These are phyloP conservation scores for Trissolcus brochymenae DNA, from an alignment of 2,888 invertebrate species.

Conservation along the genomic window DNA sequence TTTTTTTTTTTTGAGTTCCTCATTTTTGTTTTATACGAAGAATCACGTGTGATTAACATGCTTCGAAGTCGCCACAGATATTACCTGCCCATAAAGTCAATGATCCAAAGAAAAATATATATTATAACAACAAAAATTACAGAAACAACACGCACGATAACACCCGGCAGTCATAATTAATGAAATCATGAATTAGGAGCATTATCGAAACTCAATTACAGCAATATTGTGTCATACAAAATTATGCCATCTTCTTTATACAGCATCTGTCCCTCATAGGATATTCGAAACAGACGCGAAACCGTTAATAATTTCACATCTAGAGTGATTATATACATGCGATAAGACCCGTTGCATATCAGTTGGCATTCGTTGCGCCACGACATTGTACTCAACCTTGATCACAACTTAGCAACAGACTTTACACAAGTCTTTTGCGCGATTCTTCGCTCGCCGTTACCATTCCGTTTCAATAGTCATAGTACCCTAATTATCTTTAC, in stretches of 20 bases:
- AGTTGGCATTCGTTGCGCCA: slow-evolving; percentile 39
- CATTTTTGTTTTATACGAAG: slow-evolving; percentile 14
- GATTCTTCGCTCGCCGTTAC: slow-evolving; percentile 22
- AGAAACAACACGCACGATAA: slow-evolving; percentile 29
- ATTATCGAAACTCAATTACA: slow-evolving; percentile 48
- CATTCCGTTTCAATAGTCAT: slow-evolving; percentile 5
- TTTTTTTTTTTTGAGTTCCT: background rate
- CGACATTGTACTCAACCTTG: slow-evolving; percentile 28
- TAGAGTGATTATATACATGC: slow-evolving; percentile 54
- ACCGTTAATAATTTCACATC: slow-evolving; percentile 49
- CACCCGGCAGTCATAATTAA: slow-evolving; percentile 31
- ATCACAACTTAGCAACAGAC: slow-evolving; percentile 42
- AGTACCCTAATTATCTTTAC: slow-evolving; percentile 82
- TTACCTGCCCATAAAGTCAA: slow-evolving; percentile 40
- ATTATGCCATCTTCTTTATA: slow-evolving; percentile 31
- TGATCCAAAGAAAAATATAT: slow-evolving; percentile 24
- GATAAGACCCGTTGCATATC: slow-evolving; percentile 37
- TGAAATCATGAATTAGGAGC: slow-evolving; percentile 36
- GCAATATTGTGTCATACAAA: slow-evolving; percentile 36
- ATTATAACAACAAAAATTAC: slow-evolving; percentile 1
- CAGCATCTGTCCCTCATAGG: slow-evolving; percentile 19
- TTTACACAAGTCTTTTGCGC: slow-evolving; percentile 33
- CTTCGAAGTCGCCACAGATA: slow-evolving; percentile 12
- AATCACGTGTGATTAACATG: slow-evolving; percentile 20
- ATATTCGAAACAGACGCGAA: slow-evolving; percentile 32